Evolutionary conservation across 1,140 invertebrate species (phyloP), one percentile per base, ranked within the genome.

Genomic region (Heliconius hewitsoni): DNA sequence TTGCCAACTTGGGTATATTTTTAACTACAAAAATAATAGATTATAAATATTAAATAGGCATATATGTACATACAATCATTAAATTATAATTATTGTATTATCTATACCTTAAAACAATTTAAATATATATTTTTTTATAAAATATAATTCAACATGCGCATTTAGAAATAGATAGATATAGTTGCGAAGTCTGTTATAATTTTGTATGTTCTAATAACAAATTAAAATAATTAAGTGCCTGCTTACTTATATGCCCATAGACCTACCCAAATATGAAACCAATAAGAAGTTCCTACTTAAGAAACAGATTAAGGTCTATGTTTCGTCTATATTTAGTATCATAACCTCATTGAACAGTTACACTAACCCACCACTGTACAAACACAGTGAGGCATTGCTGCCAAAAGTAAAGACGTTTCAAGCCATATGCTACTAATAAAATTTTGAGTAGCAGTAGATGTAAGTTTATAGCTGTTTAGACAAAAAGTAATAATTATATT

Each of bases 341-440:
- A 79, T 76, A 79, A 74, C 57, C 60, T 66, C 60, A 66, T 52
- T 82, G 72, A 81, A 78, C 76, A 57, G 73, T 78, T 80, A 84
- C 79, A 77, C 78, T 82, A 84, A 82, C 74, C 71, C 60, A 30
- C 60, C 79, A 72, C 83, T 90, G 88, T 81, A 86, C 83, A 91
- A 91, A 90, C 88, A 90, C 82, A 83, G 81, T 86, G 82, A 87
- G 90, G 84, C 76, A 84, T 82, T 76, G 76, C 79, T 83, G 80
- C 73, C 39, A 74, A 83, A 34, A 83, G 83, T 80, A 74, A 82
- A 79, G 77, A 84, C 81, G 79, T 86, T 84, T 81, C 72, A 70
- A 84, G 77, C 82, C 89, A 89, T 83, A 80, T 91, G 89, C 73
- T 83, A 84, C 78, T 84, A 79, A 90, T 89, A 89, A 85, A 86